Conservation (phyloP, 1,140 invertebrate genomes). For the Eurosta solidaginis region DNA sequence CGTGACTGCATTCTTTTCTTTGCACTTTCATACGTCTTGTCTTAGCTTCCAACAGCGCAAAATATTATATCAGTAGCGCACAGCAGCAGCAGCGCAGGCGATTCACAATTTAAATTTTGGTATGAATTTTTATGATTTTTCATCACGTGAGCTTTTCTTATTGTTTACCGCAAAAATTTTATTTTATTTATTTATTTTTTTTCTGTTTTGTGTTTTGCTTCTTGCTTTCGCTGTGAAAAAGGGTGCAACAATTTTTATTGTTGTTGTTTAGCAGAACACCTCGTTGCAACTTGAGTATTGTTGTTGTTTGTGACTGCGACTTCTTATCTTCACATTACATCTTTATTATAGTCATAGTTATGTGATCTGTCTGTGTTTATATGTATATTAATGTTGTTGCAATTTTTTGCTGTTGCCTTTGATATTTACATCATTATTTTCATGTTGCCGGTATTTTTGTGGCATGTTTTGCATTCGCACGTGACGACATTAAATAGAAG, state of each 20-base stretch:
- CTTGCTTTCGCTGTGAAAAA: background rate
- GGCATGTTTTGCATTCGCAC: constrained; percentile 18
- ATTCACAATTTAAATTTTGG: background rate
- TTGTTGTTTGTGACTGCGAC: background rate
- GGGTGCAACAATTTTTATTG: constrained; percentile 16
- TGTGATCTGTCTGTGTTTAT: background rate
- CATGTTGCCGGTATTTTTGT: constrained; percentile 12
- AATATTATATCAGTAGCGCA: background rate
- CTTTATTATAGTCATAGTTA: constrained; percentile 25
- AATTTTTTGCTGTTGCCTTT: background rate
- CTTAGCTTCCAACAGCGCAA: background rate
- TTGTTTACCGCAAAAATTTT: too few relatives aligned
- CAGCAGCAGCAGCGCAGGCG: background rate
- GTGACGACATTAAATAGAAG: constrained; percentile 6
- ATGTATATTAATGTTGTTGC: background rate
- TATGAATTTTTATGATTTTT: background rate
- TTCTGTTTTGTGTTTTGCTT: too few relatives aligned
- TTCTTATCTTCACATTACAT: constrained; percentile 3
- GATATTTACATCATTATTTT: constrained; percentile 29
- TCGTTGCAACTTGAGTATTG: background rate
- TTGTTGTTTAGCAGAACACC: background rate
- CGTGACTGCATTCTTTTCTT: too few relatives aligned
- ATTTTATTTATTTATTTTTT: too few relatives aligned
- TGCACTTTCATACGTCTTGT: background rate
- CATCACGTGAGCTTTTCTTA: background rate